Base-by-base conservation (phyloP, 1,140 invertebrate species). In the Anastatus disparis region DNA sequence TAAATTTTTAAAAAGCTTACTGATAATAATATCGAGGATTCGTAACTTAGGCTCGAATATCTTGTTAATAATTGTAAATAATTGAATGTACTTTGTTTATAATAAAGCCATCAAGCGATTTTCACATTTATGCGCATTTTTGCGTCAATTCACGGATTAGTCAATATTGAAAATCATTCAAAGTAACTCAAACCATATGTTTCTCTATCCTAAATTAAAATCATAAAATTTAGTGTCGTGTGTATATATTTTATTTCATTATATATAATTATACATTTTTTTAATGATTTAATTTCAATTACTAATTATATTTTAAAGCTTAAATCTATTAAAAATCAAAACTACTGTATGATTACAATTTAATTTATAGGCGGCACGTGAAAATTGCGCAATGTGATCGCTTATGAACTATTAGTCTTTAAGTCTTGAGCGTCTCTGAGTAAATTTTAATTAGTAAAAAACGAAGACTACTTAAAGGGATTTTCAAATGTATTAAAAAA, bases 1-100 rank as follows among this genome's bases (percentile, higher is more conserved):
- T n/a, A 46, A n/a, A 4, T 4, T n/a, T 46, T 46, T 46, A 46
- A 46, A 27, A 35, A 40, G 12, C 31, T 22, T 46, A 31, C n/a
- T 4, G 10, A 48, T 56, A 63, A 55, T 22, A 50, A 2, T 29
- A 63, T 68, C 64, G 24, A 50, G 8, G 59, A n/a, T 4, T 38
- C 8, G 35, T 40, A 17, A 42, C n/a, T 73, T 26, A 67, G 75
- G 75, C 76, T 75, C 80, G 76, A 79, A 78, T 76, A 79, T 74
- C 76, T 77, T 84, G 81, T 84, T 84, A 74, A 84, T 81, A 83
- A 71, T 72, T 84, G 82, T 85, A 85, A 69, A 85, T 83, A 84
- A 70, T 69, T 67, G 48, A 79, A 79, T 76, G 68, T 76, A 72
- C 73, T 77, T 67, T 74, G 74, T 76, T 78, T 75, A 64, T 76